Base-by-base conservation (phyloP, 2,888 invertebrate species). In the Liodrosophila aerea region DNA sequence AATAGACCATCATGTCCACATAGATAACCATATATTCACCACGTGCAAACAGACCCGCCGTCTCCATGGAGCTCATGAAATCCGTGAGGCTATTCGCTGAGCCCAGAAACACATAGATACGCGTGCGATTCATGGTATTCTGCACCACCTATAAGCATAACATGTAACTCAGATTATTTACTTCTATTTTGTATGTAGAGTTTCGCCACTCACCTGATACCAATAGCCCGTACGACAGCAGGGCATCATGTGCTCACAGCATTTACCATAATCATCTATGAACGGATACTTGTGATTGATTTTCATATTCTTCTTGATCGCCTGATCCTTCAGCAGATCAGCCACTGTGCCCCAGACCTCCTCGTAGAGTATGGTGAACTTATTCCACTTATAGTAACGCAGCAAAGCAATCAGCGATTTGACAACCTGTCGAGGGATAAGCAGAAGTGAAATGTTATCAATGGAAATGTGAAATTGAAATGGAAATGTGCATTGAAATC, bases 21-120 rank as follows among this genome's bases (percentile, higher is more conserved):
- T 95, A 96, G 87, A 99, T 97, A 63, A 99, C 96, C 92, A 97
- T 95, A 90, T 98, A 98, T 88, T 98, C 96, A 16, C 98, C 98
- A 68, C 96, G 94, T 53, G 95, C 95, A 87, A 98, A 95, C 58
- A 98, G 91, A 71, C 96, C 95, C 36, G 94, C 92, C 29, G 94
- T 94, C 87, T 98, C 96, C 96, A 99, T 97, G 15, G 95, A 94
- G 30, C 93, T 93, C 95, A 98, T 96, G 92, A 98, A 94, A 77
- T 97, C 96, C 64, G 97, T 94, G 50, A 98, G 92, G 2, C 95
- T 94, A 59, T 94, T 92, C n/a, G 95, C 92, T 15, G 95, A 94
- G 0, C 98, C 98, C 87, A 99, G 92, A 89, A 98, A 97, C 45
- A 99, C 96, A 89, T 98, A 99, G 88, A 99, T 98, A 89, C 97